Evolutionary conservation across 2,888 invertebrate species (phyloP), one percentile per base, ranked within the genome.

Genomic region (Noctua pronuba): DNA sequence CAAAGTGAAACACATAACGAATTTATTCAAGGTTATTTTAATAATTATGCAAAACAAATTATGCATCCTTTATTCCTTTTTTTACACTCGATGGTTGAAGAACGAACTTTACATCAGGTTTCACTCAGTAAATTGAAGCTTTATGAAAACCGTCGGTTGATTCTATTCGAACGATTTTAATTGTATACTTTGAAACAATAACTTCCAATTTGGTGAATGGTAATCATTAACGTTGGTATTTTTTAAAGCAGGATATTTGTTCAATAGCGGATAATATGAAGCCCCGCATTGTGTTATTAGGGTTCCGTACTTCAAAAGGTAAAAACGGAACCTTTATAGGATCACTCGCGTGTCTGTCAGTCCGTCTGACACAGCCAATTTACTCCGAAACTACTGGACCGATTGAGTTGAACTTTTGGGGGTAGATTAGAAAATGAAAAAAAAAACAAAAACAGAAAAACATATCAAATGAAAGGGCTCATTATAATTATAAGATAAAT

Each of bases 71-170:
- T 75, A 52, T 75, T 73, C 18, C 6, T 24, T 65, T 44, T 76
- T 75, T 49, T 62, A 28, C 28, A 58, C 38, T 73, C 5, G 46
- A 38, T 60, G 1, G 28, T 46, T 46, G 13, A 16, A 44, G 58
- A 3, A 16, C 16, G 41, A 41, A 44, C 44, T 71, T n/a, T 74
- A 58, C 16, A 73, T 73, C 18, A 75, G 60, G 60, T 74, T 75
- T 46, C 21, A 31, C 31, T 41, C 4, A 62, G 41, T 52, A 31
- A 18, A 75, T 49, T 62, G 38, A 41, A 62, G 41, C 38, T 75
- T 41, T 64, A 75, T 41, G n/a, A 41, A 41, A 41, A 52, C 49
- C 24, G 38, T 75, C 2, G n/a, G 31, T 24, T 52, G 21, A 52
- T 46, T 35, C 28, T 28, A 74, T 44, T 60, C 18, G 7, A 60